These are phyloP conservation scores for Craseonycteris thonglongyai DNA, from an alignment of 2,113 vertebrate species.

Conservation along the genomic window DNA sequence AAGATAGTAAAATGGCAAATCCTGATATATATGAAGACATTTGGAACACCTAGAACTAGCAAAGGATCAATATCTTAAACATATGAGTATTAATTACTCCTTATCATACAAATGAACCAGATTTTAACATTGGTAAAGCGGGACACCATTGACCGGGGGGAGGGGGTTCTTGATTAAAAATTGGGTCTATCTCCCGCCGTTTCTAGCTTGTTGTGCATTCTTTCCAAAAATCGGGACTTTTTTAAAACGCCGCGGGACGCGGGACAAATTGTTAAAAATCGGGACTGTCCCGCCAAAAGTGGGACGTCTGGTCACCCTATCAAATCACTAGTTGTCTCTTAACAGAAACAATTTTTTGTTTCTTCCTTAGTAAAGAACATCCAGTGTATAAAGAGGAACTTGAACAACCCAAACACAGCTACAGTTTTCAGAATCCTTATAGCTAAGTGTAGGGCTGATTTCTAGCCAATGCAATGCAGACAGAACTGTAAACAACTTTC, in stretches of 20 bases:
- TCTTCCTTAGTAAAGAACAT: background rate
- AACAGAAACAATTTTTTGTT: background rate
- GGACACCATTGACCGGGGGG: too few relatives aligned
- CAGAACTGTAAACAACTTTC: background rate
- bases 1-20: background rate
- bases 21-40: background rate
- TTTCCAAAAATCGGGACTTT: too few relatives aligned
- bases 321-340: background rate
- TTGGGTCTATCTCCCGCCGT: too few relatives aligned
- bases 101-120: background rate
- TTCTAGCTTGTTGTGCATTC: too few relatives aligned
- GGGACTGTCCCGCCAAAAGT: too few relatives aligned
- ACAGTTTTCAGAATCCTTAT: background rate
- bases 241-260: too few relatives aligned
- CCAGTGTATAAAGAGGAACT: background rate
- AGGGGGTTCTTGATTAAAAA: too few relatives aligned
- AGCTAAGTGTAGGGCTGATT: background rate
- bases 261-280: too few relatives aligned
- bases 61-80: background rate
- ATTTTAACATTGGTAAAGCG: too few relatives aligned
- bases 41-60: background rate
- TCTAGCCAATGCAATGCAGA: background rate
- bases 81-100: background rate
- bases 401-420: background rate
- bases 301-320: too few relatives aligned